These are phyloP conservation scores for Cheirogaleus medius DNA, from an alignment of 2,113 vertebrate species.

Conservation along the genomic window DNA sequence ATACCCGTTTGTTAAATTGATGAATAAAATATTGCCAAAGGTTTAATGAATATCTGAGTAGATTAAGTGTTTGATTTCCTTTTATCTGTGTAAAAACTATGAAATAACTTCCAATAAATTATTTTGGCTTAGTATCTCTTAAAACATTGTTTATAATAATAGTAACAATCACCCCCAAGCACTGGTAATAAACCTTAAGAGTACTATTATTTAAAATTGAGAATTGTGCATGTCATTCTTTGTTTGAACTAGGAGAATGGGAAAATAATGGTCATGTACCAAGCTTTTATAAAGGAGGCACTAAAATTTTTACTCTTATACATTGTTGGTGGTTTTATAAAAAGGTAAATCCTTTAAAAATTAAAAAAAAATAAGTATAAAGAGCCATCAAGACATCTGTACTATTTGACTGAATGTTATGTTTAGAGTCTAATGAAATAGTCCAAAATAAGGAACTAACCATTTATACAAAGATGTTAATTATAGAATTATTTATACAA, in stretches of 20 bases:
- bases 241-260: not conserved
- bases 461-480: not conserved
- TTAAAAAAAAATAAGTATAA: not conserved
- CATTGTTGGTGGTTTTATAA: not conserved
- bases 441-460: not conserved
- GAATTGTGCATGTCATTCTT: not conserved
- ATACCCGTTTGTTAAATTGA: not conserved
- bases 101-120: not conserved
- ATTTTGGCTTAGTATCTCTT: not conserved
- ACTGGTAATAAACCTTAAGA: not conserved
- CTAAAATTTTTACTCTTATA: not conserved
- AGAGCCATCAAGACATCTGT: not conserved
- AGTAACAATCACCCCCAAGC: not conserved
- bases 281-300: not conserved
- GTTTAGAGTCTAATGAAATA: conserved; percentile 31
- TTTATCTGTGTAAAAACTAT: conserved; percentile 3
- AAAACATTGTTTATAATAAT: not conserved
- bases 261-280: not conserved
- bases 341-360: not conserved
- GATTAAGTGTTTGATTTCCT: conserved; percentile 27
- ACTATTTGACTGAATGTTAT: not conserved
- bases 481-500: conserved; percentile 19
- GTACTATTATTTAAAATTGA: not conserved
- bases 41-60: conserved; percentile 24
- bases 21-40: not conserved